Percentiles rank a stretch among this genome's conserved stretches.
Evolutionary conservation across 2,113 vertebrate species (phyloP).

Genomic region (Prolemur simus): DNA sequence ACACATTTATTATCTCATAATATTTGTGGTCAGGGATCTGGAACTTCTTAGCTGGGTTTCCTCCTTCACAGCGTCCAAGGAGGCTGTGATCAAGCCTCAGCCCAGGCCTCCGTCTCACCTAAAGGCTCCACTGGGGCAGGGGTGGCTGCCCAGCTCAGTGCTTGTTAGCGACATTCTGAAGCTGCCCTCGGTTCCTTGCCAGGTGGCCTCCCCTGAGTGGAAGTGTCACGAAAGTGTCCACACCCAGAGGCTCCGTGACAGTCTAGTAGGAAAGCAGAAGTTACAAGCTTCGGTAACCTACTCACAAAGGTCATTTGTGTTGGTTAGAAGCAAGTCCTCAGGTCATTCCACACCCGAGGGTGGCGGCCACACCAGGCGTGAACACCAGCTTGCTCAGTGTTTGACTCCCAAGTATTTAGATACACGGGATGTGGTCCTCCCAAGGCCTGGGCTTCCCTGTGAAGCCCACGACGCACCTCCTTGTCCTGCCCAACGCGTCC

Average conservation of each 20-base stretch:
- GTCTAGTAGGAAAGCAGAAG: not conserved
- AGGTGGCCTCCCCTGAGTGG: accelerated
- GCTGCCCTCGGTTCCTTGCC: not conserved
- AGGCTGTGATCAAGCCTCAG: not conserved
- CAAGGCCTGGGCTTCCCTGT: not conserved
- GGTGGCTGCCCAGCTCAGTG: not conserved
- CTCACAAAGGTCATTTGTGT: not conserved
- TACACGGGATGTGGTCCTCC: not conserved
- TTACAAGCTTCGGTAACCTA: not conserved
- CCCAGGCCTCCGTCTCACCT: not conserved
- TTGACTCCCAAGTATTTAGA: not conserved
- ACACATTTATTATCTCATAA: not conserved
- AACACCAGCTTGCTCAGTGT: not conserved
- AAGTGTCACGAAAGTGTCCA: not conserved
- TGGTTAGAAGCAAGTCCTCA: not conserved
- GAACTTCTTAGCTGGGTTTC: not conserved
- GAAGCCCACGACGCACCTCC: not conserved
- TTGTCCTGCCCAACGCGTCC: too few relatives aligned
- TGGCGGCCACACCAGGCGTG: not conserved
- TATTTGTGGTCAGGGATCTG: not conserved
- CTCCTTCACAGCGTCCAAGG: not conserved
- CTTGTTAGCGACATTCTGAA: not conserved
- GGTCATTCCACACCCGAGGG: not conserved
- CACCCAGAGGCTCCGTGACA: not conserved
- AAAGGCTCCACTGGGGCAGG: not conserved